These are phyloP conservation scores for Chauna torquata DNA, from an alignment of 2,113 vertebrate genomes.

Conservation along the genomic window DNA sequence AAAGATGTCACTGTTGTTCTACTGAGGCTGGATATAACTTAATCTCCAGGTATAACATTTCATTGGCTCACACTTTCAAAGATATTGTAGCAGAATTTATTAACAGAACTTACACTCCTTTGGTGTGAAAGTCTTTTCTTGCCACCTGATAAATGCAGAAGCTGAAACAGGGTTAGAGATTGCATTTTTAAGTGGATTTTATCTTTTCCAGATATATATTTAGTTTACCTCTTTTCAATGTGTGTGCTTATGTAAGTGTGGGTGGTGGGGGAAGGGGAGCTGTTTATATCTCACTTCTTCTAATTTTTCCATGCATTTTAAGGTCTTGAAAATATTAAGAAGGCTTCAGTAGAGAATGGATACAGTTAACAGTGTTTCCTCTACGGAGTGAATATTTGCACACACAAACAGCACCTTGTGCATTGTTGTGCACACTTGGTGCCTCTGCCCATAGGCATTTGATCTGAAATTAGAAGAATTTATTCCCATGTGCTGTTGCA, in stretches of 20 bases:
- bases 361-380: neutral
- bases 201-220: neutral
- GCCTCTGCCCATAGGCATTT: neutral
- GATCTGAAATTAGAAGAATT: conserved; percentile 16
- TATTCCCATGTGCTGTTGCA: conserved; percentile 1
- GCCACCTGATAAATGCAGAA: conserved; percentile 16
- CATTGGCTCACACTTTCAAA: neutral
- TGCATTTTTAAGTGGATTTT: conserved; percentile 27
- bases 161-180: neutral
- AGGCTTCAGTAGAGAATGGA: neutral
- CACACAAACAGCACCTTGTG: neutral
- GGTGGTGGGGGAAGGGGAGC: neutral
- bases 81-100: conserved; percentile 1
- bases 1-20: neutral
- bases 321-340: neutral
- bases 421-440: neutral
- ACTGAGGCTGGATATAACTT: neutral
- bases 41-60: neutral
- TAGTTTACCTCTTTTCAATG: neutral
- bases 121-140: conserved; percentile 6
- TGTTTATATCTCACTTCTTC: neutral
- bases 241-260: neutral
- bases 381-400: neutral
- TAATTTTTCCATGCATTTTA: neutral
- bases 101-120: neutral